phyloP scores from a whole-genome alignment of 2,113 vertebrate species.

The Cervus canadensis region DNA sequence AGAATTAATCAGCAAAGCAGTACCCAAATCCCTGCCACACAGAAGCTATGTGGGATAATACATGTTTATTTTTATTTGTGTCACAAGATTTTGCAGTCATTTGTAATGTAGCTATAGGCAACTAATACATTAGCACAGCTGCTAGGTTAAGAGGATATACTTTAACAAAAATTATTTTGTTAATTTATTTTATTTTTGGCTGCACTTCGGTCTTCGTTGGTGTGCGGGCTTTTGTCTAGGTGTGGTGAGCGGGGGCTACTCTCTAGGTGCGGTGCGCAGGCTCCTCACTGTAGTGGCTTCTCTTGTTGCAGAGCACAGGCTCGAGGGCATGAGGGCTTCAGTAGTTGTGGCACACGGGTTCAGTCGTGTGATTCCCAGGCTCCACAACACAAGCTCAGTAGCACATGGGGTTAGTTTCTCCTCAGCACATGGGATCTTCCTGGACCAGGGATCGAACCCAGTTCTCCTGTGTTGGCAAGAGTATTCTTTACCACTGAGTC shows the following conservation, averaged over 20 bases:
- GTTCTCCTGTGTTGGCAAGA: neutral
- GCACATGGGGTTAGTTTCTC: neutral
- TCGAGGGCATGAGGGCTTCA: neutral
- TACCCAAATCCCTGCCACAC: neutral
- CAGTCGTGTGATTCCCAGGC: neutral
- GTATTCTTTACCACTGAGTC: neutral
- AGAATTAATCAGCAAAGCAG: neutral
- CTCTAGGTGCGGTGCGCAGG: neutral
- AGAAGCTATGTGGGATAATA: neutral
- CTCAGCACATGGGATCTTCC: neutral
- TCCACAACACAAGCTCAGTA: neutral
- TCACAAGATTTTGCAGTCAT: neutral
- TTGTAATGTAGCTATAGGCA: neutral
- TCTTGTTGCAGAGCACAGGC: neutral
- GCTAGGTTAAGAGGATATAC: neutral
- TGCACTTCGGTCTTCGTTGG: neutral
- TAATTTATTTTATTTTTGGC: neutral
- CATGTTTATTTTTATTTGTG: neutral
- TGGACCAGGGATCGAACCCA: neutral
- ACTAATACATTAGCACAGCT: neutral
- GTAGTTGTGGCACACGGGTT: fast-evolving
- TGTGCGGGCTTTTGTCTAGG: neutral
- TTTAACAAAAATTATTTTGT: neutral
- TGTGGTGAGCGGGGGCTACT: fast-evolving
- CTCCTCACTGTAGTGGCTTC: fast-evolving